These are phyloP conservation scores for Drosophila niveifrons DNA, from an alignment of 2,888 invertebrate genomes.

Conservation along the genomic window DNA sequence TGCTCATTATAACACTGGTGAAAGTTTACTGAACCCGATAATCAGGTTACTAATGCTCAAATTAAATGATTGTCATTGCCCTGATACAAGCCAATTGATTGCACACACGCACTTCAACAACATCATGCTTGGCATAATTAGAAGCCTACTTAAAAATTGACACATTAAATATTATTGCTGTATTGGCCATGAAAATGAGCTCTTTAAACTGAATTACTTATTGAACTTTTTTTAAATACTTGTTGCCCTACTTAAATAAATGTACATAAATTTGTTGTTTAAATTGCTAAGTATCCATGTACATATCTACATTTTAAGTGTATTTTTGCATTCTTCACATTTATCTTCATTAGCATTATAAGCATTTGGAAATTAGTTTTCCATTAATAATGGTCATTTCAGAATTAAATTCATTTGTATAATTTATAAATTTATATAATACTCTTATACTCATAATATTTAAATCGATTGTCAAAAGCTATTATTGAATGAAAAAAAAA, in stretches of 20 bases:
- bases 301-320: too few relatives aligned
- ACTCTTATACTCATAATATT: background rate
- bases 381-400: background rate
- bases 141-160: background rate
- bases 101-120: background rate
- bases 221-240: too few relatives aligned
- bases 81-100: constrained; percentile 9
- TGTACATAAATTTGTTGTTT: too few relatives aligned
- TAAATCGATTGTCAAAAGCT: background rate
- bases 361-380: background rate
- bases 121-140: background rate
- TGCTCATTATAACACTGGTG: constrained; percentile 43
- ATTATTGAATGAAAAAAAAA: too few relatives aligned
- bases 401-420: background rate
- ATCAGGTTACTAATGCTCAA: constrained; percentile 63
- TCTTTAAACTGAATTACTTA: too few relatives aligned
- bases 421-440: background rate
- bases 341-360: background rate
- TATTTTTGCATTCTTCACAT: background rate
- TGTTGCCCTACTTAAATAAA: too few relatives aligned
- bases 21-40: constrained; percentile 69
- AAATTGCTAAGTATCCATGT: too few relatives aligned
- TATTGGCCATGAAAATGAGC: background rate
- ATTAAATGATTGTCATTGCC: constrained; percentile 25
- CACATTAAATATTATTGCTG: background rate